Evolutionary conservation across 2,113 vertebrate genomes (phyloP).

Genomic region (Caranx ignobilis): DNA sequence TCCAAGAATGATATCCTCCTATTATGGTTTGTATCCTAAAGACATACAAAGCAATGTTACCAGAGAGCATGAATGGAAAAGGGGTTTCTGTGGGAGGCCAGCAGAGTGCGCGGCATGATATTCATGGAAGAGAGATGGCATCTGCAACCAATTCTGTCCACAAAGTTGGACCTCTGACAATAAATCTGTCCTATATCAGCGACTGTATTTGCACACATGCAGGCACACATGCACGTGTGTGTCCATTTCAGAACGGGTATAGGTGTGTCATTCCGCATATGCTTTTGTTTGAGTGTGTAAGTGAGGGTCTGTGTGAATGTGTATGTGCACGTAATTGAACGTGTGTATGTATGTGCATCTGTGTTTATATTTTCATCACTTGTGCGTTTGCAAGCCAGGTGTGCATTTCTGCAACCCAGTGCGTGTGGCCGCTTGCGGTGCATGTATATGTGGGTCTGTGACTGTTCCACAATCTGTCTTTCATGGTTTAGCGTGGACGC

Average conservation of each 20-base stretch:
- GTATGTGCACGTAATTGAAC: neutral
- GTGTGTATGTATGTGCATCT: neutral
- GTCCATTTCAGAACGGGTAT: constrained; percentile 1
- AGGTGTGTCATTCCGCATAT: neutral
- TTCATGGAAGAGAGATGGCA: constrained; percentile 51
- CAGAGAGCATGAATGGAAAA: constrained; percentile 64
- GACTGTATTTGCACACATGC: constrained; percentile 4
- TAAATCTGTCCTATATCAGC: constrained; percentile 63
- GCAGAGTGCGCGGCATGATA: constrained; percentile 37
- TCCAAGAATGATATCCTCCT: constrained; percentile 39
- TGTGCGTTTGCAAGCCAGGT: constrained; percentile 17
- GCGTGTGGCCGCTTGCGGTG: constrained; percentile 45
- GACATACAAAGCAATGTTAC: constrained; percentile 41
- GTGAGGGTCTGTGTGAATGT: neutral
- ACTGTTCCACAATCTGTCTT: constrained; percentile 78
- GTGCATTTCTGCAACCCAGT: constrained; percentile 21
- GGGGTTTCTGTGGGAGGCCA: constrained; percentile 39
- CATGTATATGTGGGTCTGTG: constrained; percentile 39
- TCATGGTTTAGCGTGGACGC: constrained; percentile 73
- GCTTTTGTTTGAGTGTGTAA: constrained; percentile 27
- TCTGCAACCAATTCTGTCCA: constrained; percentile 61
- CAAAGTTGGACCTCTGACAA: constrained; percentile 46
- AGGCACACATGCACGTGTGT: constrained; percentile 8
- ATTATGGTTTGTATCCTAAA: constrained; percentile 50
- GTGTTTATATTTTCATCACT: constrained; percentile 35